A percentile compares a stretch with the other conserved stretches of the same genome.
These are phyloP conservation scores for Protula sp. DNA, from an alignment of 2,888 invertebrate species.

Conservation along the genomic window DNA sequence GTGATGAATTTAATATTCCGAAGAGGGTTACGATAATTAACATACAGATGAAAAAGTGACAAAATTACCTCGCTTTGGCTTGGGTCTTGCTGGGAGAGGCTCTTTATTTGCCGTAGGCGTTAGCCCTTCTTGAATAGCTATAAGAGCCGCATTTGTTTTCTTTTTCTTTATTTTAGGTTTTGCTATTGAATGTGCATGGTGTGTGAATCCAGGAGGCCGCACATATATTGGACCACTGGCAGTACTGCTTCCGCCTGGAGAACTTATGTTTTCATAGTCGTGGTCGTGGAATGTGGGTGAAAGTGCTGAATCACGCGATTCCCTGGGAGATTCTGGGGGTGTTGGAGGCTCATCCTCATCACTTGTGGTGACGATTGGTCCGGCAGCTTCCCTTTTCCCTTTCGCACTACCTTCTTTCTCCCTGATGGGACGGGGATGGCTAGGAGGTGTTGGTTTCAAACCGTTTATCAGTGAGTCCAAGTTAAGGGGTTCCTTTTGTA, in stretches of 20 bases:
- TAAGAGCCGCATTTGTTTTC: slow-evolving; percentile 27
- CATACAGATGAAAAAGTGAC: no score
- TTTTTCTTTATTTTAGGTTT: slow-evolving; percentile 38
- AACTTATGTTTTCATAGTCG: slow-evolving; percentile 24
- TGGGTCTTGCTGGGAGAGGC: slow-evolving; percentile 41
- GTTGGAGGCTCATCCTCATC: slow-evolving; percentile 9
- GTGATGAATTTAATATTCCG: no score
- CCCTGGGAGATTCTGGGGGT: slow-evolving; percentile 7
- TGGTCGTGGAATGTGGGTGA: slow-evolving; percentile 6
- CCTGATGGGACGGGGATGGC: not conserved
- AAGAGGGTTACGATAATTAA: no score
- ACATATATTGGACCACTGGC: slow-evolving; percentile 49
- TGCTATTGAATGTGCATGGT: slow-evolving; percentile 44
- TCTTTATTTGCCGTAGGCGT: slow-evolving; percentile 36
- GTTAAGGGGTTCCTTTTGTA: not conserved
- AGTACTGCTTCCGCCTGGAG: slow-evolving; percentile 44
- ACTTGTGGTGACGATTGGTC: slow-evolving; percentile 10
- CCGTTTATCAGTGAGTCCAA: not conserved
- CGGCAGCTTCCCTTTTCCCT: slow-evolving; percentile 9
- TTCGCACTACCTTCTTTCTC: not conserved
- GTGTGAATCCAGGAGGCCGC: slow-evolving; percentile 45
- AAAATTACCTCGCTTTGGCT: slow-evolving; percentile 39
- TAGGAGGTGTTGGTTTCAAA: not conserved
- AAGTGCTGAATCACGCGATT: slow-evolving; percentile 1
- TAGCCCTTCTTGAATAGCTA: slow-evolving; percentile 29